These are phyloP conservation scores for Syndactyla subalaris DNA, from an alignment of 2,797 vertebrate genomes.

Conservation along the genomic window DNA sequence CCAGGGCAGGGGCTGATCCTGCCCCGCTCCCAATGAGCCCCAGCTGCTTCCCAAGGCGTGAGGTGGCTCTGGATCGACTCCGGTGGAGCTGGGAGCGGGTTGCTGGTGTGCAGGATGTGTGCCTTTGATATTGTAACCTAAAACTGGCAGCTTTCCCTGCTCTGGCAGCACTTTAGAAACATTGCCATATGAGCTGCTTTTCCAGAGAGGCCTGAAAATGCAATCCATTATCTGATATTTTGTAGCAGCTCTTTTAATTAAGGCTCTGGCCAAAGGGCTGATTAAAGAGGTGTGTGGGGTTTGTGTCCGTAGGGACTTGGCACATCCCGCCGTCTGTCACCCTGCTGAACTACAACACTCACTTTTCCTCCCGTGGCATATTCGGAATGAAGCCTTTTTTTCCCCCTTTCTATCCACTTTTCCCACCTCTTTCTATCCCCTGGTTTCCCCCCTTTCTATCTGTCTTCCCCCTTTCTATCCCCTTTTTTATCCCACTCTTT, in stretches of 20 bases:
- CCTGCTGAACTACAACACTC: background rate
- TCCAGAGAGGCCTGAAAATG: constrained; percentile 41
- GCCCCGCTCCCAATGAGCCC: background rate
- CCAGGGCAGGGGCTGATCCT: background rate
- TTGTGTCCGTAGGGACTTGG: constrained; percentile 29
- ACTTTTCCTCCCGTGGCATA: background rate
- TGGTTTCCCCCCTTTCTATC: background rate
- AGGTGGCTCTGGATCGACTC: background rate
- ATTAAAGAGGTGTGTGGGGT: background rate
- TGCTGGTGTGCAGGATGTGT: background rate
- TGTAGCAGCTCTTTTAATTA: constrained; percentile 54
- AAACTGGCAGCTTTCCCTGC: constrained; percentile 5
- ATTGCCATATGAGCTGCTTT: constrained; percentile 16
- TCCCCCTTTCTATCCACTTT: background rate
- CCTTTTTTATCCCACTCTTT: too few species aligned
- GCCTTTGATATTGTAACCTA: background rate
- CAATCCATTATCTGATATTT: constrained; percentile 42
- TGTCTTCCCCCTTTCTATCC: background rate
- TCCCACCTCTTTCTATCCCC: background rate
- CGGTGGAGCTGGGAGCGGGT: background rate
- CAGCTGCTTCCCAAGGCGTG: background rate
- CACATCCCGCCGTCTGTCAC: background rate
- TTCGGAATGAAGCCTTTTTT: background rate
- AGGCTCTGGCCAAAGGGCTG: constrained; percentile 8
- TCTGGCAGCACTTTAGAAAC: background rate